Percentiles rank a stretch among this genome's conserved stretches.
phyloP scores from a whole-genome alignment of 2,888 invertebrate species.

The Aporophyla nigra region DNA sequence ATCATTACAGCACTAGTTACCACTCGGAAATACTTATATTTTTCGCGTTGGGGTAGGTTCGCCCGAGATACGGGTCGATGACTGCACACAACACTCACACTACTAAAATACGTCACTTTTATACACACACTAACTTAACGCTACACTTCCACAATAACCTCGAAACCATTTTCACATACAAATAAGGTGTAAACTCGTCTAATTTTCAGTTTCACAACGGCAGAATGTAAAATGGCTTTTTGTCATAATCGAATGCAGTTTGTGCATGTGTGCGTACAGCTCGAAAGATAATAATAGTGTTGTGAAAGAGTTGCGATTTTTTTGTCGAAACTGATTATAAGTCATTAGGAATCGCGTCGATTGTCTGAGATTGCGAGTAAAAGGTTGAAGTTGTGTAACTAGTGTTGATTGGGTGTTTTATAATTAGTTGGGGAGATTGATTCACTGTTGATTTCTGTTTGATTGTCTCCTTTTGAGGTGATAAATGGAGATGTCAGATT shows the following conservation, averaged over 20 bases:
- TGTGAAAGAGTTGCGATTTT: constrained; percentile 82
- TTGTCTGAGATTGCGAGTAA: constrained; percentile 74
- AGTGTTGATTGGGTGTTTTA: constrained; percentile 63
- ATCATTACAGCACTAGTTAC: constrained; percentile 55
- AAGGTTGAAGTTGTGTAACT: constrained; percentile 72
- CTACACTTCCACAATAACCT: constrained; percentile 59
- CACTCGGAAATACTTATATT: constrained; percentile 72
- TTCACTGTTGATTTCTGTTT: constrained; percentile 40
- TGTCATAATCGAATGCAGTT: constrained; percentile 81
- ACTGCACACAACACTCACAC: constrained; percentile 76
- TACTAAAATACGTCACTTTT: constrained; percentile 67
- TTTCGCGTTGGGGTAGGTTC: constrained; percentile 89
- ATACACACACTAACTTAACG: constrained; percentile 59
- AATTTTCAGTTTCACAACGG: constrained; percentile 48
- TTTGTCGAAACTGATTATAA: constrained; percentile 82
- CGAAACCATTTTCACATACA: constrained; percentile 38
- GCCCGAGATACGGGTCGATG: constrained; percentile 84
- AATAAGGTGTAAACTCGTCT: constrained; percentile 70
- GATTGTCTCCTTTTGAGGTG: constrained; percentile 42
- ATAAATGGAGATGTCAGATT: constrained; percentile 3
- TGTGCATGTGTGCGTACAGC: constrained; percentile 79
- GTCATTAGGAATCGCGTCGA: constrained; percentile 71
- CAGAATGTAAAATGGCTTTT: constrained; percentile 69
- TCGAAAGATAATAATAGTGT: constrained; percentile 84
- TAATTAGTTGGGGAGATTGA: constrained; percentile 58